These are phyloP conservation scores for Athene cunicularia DNA, from an alignment of 2,113 vertebrate genomes.

Conservation along the genomic window DNA sequence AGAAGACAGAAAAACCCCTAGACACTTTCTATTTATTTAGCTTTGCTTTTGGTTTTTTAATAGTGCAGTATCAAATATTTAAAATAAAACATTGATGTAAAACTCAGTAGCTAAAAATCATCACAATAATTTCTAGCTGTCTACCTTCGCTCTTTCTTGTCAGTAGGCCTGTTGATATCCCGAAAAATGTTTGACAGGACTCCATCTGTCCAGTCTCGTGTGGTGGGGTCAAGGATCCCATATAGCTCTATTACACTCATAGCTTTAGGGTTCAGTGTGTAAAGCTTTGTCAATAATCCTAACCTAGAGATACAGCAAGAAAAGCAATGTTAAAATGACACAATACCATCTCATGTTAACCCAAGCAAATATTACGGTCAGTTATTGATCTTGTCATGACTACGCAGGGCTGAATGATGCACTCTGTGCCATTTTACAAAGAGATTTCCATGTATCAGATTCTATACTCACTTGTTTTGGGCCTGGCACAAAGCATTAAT, in stretches of 20 bases:
- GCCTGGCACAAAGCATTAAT: constrained; percentile 91
- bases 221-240: constrained; percentile 89
- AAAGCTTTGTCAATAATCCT: constrained; percentile 87
- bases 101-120: not conserved
- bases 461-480: constrained; percentile 88
- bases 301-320: constrained; percentile 73
- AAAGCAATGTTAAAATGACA: not conserved
- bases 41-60: not conserved
- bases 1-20: not conserved
- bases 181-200: constrained; percentile 96
- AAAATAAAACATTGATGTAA: not conserved
- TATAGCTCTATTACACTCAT: constrained; percentile 95
- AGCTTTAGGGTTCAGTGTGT: constrained; percentile 93
- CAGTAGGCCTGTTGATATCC: constrained; percentile 92
- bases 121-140: not conserved
- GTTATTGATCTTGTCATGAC: not conserved
- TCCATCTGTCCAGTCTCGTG: constrained; percentile 95
- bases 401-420: not conserved
- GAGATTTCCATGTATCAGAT: not conserved
- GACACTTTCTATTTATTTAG: not conserved
- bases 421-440: not conserved
- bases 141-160: constrained; percentile 92
- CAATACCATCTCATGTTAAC: not conserved
- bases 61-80: not conserved
- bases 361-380: not conserved